Evolutionary conservation across 2,113 vertebrate species (phyloP), one percentile per base, ranked within the genome.

Genomic region (Ascaphus truei): DNA sequence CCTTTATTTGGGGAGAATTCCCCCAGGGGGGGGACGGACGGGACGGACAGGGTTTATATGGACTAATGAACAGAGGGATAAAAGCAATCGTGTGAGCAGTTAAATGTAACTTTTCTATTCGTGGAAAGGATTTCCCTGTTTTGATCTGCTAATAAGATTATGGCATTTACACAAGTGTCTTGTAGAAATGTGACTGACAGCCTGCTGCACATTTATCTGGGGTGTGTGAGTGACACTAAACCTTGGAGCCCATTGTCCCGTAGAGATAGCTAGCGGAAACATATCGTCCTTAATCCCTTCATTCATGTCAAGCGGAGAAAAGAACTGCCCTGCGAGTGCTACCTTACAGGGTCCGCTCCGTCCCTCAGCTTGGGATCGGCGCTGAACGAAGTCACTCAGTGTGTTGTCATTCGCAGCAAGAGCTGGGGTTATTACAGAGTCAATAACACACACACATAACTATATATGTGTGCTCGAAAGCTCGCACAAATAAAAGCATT

Each of bases 71-170:
- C 76, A 78, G 39, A 77, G 62, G 77, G 61, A 77, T 77, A 68
- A 64, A 61, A 62, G 76, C 81, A 77, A 78, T 75, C 64, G 77
- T 76, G 71, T 75, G 80, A 80, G 83, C 86, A 87, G 86, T 88
- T 89, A 90, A 86, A 89, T 88, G 86, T 92, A 89, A 88, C 84
- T 88, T 88, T n/a, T 92, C 86, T 88, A 84, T 88, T 85, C 66
- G 85, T 84, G 88, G 83, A 88, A 91, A 86, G 90, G 90, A 90
- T 88, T 90, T 90, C 73, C 52, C 80, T 69, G 88, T 86, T 94
- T 95, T 92, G 94, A 93, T 96, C 92, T 93, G 89, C 84, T 94
- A 96, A 98, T 93, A 89, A 95, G 95, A 97, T 98, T 97, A 92
- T 90, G 84, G 86, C 84, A 89, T 84, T 13, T 78, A 94, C 92